Base-by-base conservation (phyloP, 2,113 vertebrate species). In the Kryptolebias marmoratus region DNA sequence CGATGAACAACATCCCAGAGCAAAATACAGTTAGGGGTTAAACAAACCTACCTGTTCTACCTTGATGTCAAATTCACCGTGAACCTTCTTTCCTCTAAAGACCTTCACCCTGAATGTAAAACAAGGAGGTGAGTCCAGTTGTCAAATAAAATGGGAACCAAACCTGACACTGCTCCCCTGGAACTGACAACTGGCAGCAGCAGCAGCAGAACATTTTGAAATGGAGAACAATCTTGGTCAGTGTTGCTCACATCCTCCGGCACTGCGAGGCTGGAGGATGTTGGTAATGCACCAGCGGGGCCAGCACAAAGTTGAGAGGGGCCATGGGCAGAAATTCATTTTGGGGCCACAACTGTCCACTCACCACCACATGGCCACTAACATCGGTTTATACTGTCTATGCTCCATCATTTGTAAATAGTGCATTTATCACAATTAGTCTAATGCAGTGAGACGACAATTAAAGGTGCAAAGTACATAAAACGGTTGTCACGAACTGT, bases 31-130 rank as follows among this genome's bases (percentile, higher is more conserved):
- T 42, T 5, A 42, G 10, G 68, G 16, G 18, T 16, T 5, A 14
- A 22, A 18, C 44, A 67, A 61, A 82, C 93, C 78, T 79, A 96
- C 96, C 93, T 97, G 96, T 81, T 97, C 96, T 30, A 97, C 94
- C 84, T 95, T 96, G 79, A 97, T 95, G 88, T 97, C 96, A 87
- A 90, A 95, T 91, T 97, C 96, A 48, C 95, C 95, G 8, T 95
- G 94, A 81, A 96, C 91, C 71, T 96, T 97, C 84, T 94, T 95
- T 60, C 96, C 96, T 90, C 94, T 95, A 91, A 96, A 96, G 74
- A 96, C 92, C 71, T 95, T 96, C 8, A 88, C 93, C 96, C 96
- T 97, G 85, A 48, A 83, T 44, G 82, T 75, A 44, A 88, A 76
- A 86, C 63, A 70, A 68, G 77, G 47, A 60, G 22, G 22, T 54